Evolutionary conservation across 2,113 vertebrate species (phyloP).

Genomic region (Rhipidura dahli): DNA sequence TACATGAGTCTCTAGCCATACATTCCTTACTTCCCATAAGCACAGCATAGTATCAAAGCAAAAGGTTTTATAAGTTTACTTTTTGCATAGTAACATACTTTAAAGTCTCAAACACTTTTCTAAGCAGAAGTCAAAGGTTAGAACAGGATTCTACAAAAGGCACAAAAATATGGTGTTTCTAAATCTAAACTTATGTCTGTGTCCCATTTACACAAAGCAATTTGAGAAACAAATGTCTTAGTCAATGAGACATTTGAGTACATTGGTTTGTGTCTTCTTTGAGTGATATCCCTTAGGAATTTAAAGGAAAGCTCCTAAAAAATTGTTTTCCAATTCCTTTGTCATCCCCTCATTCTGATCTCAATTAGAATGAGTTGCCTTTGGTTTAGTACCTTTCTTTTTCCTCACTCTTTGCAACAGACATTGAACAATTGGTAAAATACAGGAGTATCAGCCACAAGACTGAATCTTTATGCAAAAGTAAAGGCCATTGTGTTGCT

Average conservation of each 20-base stretch:
- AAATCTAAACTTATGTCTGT: neutral
- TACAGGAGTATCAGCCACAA: neutral
- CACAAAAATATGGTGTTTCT: neutral
- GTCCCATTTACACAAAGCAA: neutral
- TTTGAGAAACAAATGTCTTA: neutral
- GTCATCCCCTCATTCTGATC: neutral
- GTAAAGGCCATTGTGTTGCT: neutral
- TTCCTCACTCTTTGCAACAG: neutral
- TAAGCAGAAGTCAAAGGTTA: neutral
- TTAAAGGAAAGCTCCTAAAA: neutral
- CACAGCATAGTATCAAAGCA: neutral
- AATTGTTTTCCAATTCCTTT: neutral
- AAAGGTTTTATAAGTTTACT: neutral
- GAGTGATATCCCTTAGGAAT: neutral
- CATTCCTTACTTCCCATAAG: neutral
- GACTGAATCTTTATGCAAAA: neutral
- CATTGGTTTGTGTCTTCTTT: neutral
- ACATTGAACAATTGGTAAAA: neutral
- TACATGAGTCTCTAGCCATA: neutral
- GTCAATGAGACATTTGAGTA: neutral
- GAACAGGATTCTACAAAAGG: neutral
- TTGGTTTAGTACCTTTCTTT: neutral
- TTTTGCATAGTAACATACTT: neutral
- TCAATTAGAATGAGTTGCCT: neutral
- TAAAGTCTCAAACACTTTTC: neutral